Percentiles rank a stretch among this genome's conserved stretches.
Evolutionary conservation across 92 coral and sea anemone genomes (phyloP).

Genomic region (Virgularia gustaviana): DNA sequence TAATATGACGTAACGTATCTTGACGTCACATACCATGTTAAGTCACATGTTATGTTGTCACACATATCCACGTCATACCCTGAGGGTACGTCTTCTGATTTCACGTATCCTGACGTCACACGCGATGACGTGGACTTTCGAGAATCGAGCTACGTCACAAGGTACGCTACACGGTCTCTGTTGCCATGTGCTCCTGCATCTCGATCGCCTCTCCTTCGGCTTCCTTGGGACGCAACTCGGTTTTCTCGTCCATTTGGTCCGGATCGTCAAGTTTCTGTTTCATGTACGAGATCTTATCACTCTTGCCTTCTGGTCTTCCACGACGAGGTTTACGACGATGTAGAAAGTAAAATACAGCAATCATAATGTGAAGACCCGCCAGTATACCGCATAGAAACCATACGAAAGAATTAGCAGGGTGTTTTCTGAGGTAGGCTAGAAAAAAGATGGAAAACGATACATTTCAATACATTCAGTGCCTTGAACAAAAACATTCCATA

Average conservation of each 20-base stretch:
- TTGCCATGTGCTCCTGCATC: constrained; percentile 29
- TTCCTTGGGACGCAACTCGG: constrained; percentile 14
- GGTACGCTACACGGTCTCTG: constrained; percentile 21
- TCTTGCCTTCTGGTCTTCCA: background rate
- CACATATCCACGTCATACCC: background rate
- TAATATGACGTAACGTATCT: too few relatives aligned
- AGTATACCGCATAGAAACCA: constrained; percentile 33
- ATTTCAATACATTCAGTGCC: too few relatives aligned
- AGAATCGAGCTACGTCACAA: background rate
- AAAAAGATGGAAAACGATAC: background rate
- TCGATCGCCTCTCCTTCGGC: constrained; percentile 18
- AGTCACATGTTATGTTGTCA: background rate
- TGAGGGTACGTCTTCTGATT: background rate
- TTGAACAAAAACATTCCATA: too few relatives aligned
- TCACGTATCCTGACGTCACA: constrained; percentile 20
- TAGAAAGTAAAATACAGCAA: constrained; percentile 8
- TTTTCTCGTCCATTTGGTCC: constrained; percentile 10
- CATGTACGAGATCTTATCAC: constrained; percentile 1
- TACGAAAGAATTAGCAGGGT: constrained; percentile 12
- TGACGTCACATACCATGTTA: too few relatives aligned
- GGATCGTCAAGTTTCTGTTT: constrained; percentile 1
- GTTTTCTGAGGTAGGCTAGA: constrained; percentile 16
- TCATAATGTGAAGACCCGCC: constrained; percentile 24
- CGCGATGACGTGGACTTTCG: background rate
- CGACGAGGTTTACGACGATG: constrained; percentile 8